Evolutionary conservation across 2,797 vertebrate species (phyloP), one percentile per base, ranked within the genome.

Genomic region (Sphenopsis melanotis): DNA sequence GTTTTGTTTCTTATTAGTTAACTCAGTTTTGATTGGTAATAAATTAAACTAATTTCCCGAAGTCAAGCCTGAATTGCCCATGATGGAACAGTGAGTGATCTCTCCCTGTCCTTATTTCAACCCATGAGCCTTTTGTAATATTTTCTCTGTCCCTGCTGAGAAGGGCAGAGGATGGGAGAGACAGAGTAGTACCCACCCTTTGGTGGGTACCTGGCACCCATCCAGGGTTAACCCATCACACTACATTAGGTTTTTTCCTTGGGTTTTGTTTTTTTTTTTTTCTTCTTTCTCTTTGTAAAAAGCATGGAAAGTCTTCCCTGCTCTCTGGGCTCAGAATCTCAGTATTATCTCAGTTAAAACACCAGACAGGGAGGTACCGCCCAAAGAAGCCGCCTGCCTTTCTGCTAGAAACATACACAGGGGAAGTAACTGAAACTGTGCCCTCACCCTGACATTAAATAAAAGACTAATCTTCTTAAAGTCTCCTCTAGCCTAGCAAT

Each of bases 401-500:
- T 2, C 53, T 75, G 82, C 77, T 80, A 55, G 78, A 86, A 94
- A 65, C 59, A 29, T 46, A 34, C 56, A 61, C 0, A 21, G 50
- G 70, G 50, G 79, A 87, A 94, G 56, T 79, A 79, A 77, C 42
- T 87, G 95, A 90, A 94, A 91, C 81, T 94, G 92, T 94, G 71
- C 77, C 52, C 50, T 50, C 59, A 29, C 19, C 26, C 83, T 0
- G 0, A 37, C 88, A 71, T 87, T 97, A 98, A 98, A 98, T 97
- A 98, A 98, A 96, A 98, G 88, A 90, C 96, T 98, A 98, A 98
- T 98, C 98, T 97, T 97, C 88, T 96, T 96, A 98, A 98, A 98
- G 96, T 97, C 98, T 89, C 86, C 87, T 87, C 95, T 97, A 98
- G 98, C 98, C 98, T 95, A 87, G 95, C 98, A 99, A 98, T 98